Evolutionary conservation across 1,140 invertebrate genomes (phyloP), one percentile per base, ranked within the genome.

Genomic region (Brachionus rubens): DNA sequence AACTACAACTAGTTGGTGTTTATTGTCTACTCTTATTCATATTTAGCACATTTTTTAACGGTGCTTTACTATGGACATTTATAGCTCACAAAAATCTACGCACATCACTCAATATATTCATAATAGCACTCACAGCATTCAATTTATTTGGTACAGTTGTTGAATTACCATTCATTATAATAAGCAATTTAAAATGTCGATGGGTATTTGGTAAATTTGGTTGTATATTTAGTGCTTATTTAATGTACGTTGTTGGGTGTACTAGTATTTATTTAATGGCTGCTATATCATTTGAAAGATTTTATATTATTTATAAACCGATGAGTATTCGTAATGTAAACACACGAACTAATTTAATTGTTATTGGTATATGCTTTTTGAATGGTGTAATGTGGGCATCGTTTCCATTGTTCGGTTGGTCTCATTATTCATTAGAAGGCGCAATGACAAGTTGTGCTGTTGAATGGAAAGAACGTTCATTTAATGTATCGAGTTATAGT

Each of bases 281-380:
- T 72, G 68, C 68, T 36, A 72, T 72, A 6, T 48, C 68, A 36
- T 54, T 72, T 16, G 46, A 72, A 41, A 72, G 68, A 19, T 72
- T 72, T 26, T 72, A 72, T 48, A 72, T 72, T 7, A 72, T 72
- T n/a, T 72, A 72, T 33, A 72, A 72, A 30, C 68, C 68, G 1
- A 50, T 72, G 43, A 54, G 50, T 10, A 72, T 72, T 16, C 19
- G 68, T 7, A 72, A 41, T 50, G 68, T 72, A 0, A 72, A 72
- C 24, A 36, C 19, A 2, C 2, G 46, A 3, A 72, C 26, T 14
- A 72, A 48, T 19, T 14, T 72, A 10, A 12, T 72, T 12, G 16
- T 72, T 14, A 72, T 72, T 50, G 7, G 40, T 3, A n/a, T 2
- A 2, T 72, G 68, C 46, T 72, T 16, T 7, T 24, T 72, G 19